Evolutionary conservation across 2,113 vertebrate species (phyloP), one percentile per base, ranked within the genome.

Genomic region (Pachycephala philippinensis): DNA sequence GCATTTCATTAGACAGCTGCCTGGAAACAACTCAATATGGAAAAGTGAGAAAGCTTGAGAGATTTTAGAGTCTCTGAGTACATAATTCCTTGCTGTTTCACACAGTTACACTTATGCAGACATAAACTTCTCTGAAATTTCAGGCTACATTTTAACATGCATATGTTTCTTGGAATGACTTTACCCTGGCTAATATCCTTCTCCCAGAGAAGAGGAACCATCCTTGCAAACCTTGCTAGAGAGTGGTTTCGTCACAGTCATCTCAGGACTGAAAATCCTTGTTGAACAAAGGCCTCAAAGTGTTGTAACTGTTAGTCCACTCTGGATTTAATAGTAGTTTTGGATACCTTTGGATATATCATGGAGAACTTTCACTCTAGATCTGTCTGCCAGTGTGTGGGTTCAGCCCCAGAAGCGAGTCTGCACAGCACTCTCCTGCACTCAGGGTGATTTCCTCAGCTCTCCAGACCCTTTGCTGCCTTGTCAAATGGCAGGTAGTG

Each of bases 1-100:
- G 85, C 84, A 96, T 98, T 97, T 98, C 85, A 93, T 97, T 97
- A 98, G 94, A 65, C 96, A 97, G 95, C 94, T 98, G 89, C 91
- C 85, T 95, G 92, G 79, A 97, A 98, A 76, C 42, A 77, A 65
- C 70, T 93, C 94, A 77, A 50, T 83, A 56, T 35, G 42, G 66
- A 76, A 91, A 95, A 92, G 57, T 4, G 26, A 91, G 77, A 91
- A 95, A 89, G 45, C 57, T 80, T 91, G 84, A 74, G 89, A 96
- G 70, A 63, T 65, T 95, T 94, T 35, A 39, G 35, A 33, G 74
- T 83, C 50, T 94, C 39, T 47, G 15, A 82, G 35, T 87, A 45
- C 1, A 0, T 49, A 16, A 90, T 93, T 90, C 66, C 66, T 70
- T 90, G 17, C n/a, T 80, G 45, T 94, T 95, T 95, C 71, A 87